Base-by-base conservation (phyloP, 2,888 invertebrate genomes). In the Pristionchus exspectatus region DNA sequence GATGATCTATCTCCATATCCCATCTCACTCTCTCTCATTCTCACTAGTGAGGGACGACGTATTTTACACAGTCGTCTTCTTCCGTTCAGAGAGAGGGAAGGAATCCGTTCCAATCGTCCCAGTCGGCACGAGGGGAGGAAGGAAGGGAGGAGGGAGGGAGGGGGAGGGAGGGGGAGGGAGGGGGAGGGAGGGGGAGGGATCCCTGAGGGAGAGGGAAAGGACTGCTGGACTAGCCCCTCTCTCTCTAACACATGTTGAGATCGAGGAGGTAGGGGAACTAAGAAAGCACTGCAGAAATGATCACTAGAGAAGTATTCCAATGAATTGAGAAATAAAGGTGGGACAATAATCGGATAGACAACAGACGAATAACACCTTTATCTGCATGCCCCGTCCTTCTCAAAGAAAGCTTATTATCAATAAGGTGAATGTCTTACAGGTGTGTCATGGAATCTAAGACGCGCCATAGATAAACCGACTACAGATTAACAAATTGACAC, bases 31-130 rank as follows among this genome's bases (percentile, higher is more conserved):
- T n/a, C 27, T 27, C 54, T 81, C 81, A n/a, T 50, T 74, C 83
- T 83, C 74, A 74, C 74, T 38, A 74, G 33, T 33, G 33, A 72
- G 72, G 30, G 38, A 38, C 84, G 38, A 21, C 84, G 84, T 84
- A 84, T 59, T 84, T 59, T 59, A 59, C 59, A 59, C 84, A 81
- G 81, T n/a, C 50, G 16, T 81, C 81, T 81, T 81, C 81, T 81
- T 81, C 81, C 81, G 81, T 81, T 81, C 81, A 81, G 81, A 81
- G 81, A 54, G 50, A 24, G 81, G 7, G 27, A 38, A 33, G 74
- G 38, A 38, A 81, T 84, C 84, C 84, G 84, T 84, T 84, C 84
- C 84, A 84, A 84, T 84, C 84, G 84, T 84, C 59, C 84, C 59
- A 84, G 84, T 56, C 59, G 33, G 84, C 84, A 59, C 84, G 84